Percentiles rank a stretch among this genome's conserved stretches.
These are phyloP conservation scores for Falco biarmicus DNA, from an alignment of 2,797 vertebrate genomes.

Conservation along the genomic window DNA sequence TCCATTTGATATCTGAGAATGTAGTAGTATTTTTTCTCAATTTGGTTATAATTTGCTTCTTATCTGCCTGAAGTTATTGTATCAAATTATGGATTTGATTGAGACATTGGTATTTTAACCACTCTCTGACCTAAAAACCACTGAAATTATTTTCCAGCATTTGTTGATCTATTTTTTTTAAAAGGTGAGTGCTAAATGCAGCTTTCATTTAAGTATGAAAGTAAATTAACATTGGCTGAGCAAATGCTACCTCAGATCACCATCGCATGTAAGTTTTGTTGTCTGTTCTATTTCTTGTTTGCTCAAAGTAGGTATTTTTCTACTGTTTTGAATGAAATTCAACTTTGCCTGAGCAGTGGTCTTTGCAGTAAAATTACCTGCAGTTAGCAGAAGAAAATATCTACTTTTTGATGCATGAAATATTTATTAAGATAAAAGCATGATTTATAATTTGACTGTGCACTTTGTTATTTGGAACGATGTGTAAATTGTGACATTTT, in stretches of 20 bases:
- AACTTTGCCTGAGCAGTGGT: background rate
- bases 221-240: background rate
- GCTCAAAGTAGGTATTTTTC: background rate
- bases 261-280: background rate
- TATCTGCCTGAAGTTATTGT: background rate
- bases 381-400: background rate
- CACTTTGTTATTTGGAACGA: background rate
- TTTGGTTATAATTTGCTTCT: background rate
- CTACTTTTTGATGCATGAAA: background rate
- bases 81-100: background rate
- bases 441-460: background rate
- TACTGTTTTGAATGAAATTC: background rate
- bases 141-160: background rate
- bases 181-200: background rate
- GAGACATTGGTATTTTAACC: background rate
- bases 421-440: constrained; percentile 25
- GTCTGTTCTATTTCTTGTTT: background rate
- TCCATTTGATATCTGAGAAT: background rate
- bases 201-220: background rate
- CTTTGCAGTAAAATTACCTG: background rate
- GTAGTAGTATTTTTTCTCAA: background rate
- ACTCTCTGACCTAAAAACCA: background rate
- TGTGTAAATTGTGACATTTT: background rate
- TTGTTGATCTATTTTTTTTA: background rate
- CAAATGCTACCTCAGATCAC: background rate